Base-by-base conservation (phyloP, 2,888 invertebrate genomes). In the Marronus borbonicus region DNA sequence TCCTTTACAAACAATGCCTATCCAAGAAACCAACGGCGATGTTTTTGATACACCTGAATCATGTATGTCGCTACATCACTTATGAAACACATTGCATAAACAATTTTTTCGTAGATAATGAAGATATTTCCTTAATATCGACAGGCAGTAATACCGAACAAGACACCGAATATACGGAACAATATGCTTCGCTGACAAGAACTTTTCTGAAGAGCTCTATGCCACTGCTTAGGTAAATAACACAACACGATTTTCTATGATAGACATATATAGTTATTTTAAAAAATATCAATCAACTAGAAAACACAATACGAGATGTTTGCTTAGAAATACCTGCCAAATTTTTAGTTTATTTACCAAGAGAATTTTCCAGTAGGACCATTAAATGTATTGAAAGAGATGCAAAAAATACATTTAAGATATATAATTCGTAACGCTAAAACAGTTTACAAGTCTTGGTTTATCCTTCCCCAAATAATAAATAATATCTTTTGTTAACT, bases 81-180 rank as follows among this genome's bases (percentile, higher is more conserved):
- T 31, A n/a, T 12, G 8, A 20, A 58, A 17, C 3, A 64, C 64
- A 49, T 39, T 14, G 3, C 2, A 20, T 44, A 78, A 24, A 55
- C 39, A 49, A 65, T 82, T 81, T 83, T 83, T 50, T 12, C 44
- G 8, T 80, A 87, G 87, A 85, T 81, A 83, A 84, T 55, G 87
- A 86, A 80, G 86, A 86, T 81, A 83, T 84, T 60, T 88, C 88
- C 10, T 82, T 86, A 70, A 69, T 83, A 20, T 88, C 87, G 7
- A 81, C 86, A 4, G 85, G 87, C 76, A 88, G 88, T 80, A 87
- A 88, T 78, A 91, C 90, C 64, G 92, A 92, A 85, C 88, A 91
- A 79, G 92, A 92, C 84, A 90, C 91, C 17, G 92, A 92, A 85
- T 92, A 92, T 82, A 92, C 92, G 70, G 92, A 92, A 84, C 91